These are phyloP conservation scores for Linnaemya vulpina DNA, from an alignment of 2,888 invertebrate genomes.

Conservation along the genomic window DNA sequence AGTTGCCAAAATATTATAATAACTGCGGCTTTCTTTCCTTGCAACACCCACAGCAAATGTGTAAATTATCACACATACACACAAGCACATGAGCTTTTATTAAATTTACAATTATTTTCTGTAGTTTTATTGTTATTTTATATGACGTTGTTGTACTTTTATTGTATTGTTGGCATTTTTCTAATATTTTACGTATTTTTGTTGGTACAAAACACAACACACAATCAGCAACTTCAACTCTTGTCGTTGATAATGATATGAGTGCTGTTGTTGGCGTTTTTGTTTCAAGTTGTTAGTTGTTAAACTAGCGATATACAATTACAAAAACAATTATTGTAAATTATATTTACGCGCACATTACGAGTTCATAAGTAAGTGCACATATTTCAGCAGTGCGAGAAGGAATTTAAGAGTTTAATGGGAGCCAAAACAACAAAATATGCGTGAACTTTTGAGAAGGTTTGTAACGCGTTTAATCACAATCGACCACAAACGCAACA, in stretches of 20 bases:
- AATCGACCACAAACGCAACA: too few species aligned
- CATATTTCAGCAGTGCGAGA: conserved; percentile 13
- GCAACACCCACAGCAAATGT: conserved; percentile 27
- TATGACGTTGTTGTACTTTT: conserved; percentile 28
- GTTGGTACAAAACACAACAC: conserved; percentile 57
- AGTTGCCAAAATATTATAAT: conserved; percentile 68
- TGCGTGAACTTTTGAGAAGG: too few species aligned
- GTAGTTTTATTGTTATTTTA: conserved; percentile 42
- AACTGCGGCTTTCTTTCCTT: conserved; percentile 26
- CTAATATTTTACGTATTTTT: conserved; percentile 51
- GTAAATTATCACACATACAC: conserved; percentile 16
- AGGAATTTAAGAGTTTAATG: background rate
- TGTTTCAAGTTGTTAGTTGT: conserved; percentile 48
- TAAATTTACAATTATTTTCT: conserved; percentile 41
- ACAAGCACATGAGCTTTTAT: background rate
- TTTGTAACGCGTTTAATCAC: too few species aligned
- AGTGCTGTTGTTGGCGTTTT: conserved; percentile 38
- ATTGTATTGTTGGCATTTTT: conserved; percentile 52
- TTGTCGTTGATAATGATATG: conserved; percentile 52
- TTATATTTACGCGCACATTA: conserved; percentile 70
- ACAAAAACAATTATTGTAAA: conserved; percentile 71
- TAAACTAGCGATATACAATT: conserved; percentile 65
- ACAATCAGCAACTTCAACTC: conserved; percentile 56
- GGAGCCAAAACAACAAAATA: background rate
- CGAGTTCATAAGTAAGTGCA: conserved; percentile 63